Conservation (phyloP, 1,140 invertebrate genomes). For the Bombus turneri region DNA sequence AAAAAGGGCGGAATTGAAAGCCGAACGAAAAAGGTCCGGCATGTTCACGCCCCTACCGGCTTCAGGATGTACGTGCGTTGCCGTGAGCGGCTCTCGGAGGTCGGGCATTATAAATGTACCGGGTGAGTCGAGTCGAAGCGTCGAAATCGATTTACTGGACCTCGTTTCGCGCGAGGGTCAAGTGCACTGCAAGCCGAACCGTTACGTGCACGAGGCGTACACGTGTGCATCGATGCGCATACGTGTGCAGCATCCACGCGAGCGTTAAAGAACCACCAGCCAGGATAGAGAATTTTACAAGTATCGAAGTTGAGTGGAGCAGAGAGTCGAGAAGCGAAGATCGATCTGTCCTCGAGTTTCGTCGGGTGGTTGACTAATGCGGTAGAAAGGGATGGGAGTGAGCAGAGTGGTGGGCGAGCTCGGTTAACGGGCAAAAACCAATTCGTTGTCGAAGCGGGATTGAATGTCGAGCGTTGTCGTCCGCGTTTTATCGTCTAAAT, state of each 20-base stretch:
- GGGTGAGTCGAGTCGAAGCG: slow-evolving; percentile 59
- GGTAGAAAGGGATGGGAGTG: not conserved
- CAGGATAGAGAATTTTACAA: slow-evolving; percentile 33
- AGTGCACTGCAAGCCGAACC: slow-evolving; percentile 45
- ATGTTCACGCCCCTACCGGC: slow-evolving; percentile 61
- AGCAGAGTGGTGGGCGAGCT: slow-evolving; percentile 34
- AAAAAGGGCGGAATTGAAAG: slow-evolving; percentile 65
- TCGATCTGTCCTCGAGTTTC: slow-evolving; percentile 67
- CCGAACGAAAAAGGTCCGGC: slow-evolving; percentile 62
- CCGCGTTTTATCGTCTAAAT: slow-evolving; percentile 59
- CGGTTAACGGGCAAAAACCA: slow-evolving; percentile 68
- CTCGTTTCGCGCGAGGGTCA: slow-evolving; percentile 59
- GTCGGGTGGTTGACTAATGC: slow-evolving; percentile 61
- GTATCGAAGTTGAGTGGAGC: slow-evolving; percentile 45
- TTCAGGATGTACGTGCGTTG: slow-evolving; percentile 61
- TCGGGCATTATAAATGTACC: slow-evolving; percentile 67
- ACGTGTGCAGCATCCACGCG: not conserved
- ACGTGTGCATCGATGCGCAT: not conserved
- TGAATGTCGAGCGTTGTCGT: slow-evolving; percentile 62
- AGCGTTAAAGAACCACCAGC: slow-evolving; percentile 17
- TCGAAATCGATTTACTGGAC: slow-evolving; percentile 61
- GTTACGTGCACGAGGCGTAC: not conserved
- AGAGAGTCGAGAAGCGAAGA: slow-evolving; percentile 57
- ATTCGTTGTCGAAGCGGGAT: slow-evolving; percentile 64
- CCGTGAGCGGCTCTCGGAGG: slow-evolving; percentile 54